Evolutionary conservation across 1,140 invertebrate species (phyloP).

Genomic region (Proctacanthus coquilletti): DNA sequence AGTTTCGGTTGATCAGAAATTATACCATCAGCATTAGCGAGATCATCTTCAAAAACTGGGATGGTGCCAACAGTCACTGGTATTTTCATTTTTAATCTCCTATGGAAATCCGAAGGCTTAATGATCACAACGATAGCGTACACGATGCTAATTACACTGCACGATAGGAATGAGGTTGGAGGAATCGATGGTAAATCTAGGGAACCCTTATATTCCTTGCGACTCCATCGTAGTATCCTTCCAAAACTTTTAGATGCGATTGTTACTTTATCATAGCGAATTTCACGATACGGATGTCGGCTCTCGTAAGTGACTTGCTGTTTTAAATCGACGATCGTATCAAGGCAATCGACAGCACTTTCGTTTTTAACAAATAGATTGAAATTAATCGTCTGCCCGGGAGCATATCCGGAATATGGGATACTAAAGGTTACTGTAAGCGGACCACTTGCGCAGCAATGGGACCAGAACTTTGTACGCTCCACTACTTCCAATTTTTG

Average conservation of each 20-base stretch:
- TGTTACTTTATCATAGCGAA: conserved; percentile 38
- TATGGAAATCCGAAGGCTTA: conserved; percentile 31
- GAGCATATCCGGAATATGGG: conserved; percentile 27
- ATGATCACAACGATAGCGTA: conserved; percentile 47
- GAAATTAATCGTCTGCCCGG: conserved; percentile 26
- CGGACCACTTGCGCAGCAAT: conserved; percentile 26
- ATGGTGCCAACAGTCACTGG: conserved; percentile 40
- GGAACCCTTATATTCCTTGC: conserved; percentile 25
- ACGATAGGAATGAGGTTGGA: conserved; percentile 51
- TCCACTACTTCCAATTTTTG: conserved; percentile 38
- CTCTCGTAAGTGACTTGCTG: conserved; percentile 31
- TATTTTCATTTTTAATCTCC: conserved; percentile 34
- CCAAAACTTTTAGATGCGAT: conserved; percentile 37
- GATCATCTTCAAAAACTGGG: conserved; percentile 26
- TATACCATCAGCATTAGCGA: neutral
- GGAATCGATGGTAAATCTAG: conserved; percentile 50
- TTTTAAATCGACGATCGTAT: conserved; percentile 34
- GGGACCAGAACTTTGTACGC: conserved; percentile 30
- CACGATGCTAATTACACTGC: conserved; percentile 50
- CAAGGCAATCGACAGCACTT: conserved; percentile 36
- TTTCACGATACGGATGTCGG: conserved; percentile 39
- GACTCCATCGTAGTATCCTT: conserved; percentile 34
- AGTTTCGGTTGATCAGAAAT: no score
- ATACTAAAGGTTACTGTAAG: conserved; percentile 26
- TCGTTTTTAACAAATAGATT: conserved; percentile 28